These are phyloP conservation scores for Morinoia aosen DNA, from an alignment of 2,888 invertebrate genomes.

Conservation along the genomic window DNA sequence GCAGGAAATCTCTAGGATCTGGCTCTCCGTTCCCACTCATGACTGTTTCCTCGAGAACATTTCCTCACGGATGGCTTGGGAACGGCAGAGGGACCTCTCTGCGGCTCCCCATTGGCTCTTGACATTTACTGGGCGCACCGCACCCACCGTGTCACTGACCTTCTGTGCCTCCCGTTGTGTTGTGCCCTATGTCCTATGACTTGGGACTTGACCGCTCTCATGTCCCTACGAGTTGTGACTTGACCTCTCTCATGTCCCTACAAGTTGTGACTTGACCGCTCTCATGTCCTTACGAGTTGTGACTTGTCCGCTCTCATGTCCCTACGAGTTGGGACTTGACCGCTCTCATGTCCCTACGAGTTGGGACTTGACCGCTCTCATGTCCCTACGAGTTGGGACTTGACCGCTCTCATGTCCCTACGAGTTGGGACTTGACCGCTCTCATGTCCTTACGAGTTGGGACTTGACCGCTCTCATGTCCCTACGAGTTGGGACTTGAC, in stretches of 20 bases:
- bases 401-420: background rate
- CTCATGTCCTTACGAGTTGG: background rate
- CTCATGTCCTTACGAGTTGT: background rate
- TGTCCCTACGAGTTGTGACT: background rate
- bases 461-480: background rate
- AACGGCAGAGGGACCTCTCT: background rate
- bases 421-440: background rate
- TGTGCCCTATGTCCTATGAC: background rate
- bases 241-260: background rate
- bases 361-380: background rate
- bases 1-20: background rate
- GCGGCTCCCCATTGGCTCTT: slow-evolving; percentile 18
- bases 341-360: background rate
- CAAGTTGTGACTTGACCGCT: background rate
- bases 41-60: background rate
- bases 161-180: background rate
- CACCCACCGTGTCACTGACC: slow-evolving; percentile 32
- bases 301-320: background rate
- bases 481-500: background rate
- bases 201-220: background rate
- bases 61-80: background rate
- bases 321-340: background rate
- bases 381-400: background rate
- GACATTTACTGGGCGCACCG: slow-evolving; percentile 8
- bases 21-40: background rate